Conservation (phyloP, 2,888 invertebrate species). For the Metellina segmentata region DNA sequence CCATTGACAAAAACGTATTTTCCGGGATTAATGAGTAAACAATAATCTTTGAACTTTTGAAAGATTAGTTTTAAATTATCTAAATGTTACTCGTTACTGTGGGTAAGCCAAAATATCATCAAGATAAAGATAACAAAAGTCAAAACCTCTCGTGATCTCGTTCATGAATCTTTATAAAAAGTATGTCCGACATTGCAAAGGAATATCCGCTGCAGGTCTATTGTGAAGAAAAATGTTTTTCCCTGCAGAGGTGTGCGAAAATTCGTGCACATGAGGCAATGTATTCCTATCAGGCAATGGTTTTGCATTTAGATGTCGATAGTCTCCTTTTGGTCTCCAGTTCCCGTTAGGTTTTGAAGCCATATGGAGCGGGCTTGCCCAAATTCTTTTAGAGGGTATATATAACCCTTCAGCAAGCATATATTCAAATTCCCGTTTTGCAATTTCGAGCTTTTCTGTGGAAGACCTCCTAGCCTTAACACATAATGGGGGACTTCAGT, state of each 20-base stretch:
- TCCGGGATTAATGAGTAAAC: no score
- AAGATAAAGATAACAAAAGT: no score
- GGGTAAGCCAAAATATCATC: no score
- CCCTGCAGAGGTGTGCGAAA: not conserved
- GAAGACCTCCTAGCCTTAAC: not conserved
- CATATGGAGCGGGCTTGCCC: slow-evolving; percentile 19
- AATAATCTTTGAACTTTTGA: no score
- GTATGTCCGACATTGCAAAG: no score
- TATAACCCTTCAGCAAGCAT: not conserved
- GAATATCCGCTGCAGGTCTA: no score
- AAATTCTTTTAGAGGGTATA: not conserved
- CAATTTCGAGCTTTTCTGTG: not conserved
- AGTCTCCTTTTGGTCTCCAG: not conserved
- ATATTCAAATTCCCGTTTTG: not conserved
- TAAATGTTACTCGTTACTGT: no score
- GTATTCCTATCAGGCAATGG: not conserved
- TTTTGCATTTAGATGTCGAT: not conserved
- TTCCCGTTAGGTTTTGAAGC: slow-evolving; percentile 9
- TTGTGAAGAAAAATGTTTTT: not conserved
- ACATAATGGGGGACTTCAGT: not conserved
- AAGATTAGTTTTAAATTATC: no score
- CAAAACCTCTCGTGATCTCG: no score
- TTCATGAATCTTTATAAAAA: no score
- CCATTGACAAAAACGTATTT: no score
- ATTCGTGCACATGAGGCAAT: not conserved